Conservation (phyloP, 2,797 vertebrate species). For the Bovichtus diacanthus region DNA sequence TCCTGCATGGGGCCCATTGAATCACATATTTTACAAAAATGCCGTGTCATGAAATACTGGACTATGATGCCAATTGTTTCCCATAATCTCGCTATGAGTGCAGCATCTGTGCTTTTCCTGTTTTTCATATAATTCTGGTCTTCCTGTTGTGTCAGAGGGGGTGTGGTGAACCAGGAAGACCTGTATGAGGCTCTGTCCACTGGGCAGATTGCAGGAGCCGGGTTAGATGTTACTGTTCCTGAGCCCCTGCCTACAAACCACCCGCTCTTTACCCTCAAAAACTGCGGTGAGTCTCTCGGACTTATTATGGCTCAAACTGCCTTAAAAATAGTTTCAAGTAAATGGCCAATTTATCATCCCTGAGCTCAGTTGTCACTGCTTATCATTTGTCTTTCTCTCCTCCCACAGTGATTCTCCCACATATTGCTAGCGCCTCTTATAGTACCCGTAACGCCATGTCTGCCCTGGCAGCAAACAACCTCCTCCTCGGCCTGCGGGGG, state of each 20-base stretch:
- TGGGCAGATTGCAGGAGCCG: conserved; percentile 81
- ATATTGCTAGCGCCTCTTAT: conserved; percentile 88
- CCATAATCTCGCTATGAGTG: background rate
- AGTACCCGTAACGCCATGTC: conserved; percentile 89
- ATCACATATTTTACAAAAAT: background rate
- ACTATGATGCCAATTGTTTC: background rate
- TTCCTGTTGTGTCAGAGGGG: conserved; percentile 72
- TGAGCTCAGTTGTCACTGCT: background rate
- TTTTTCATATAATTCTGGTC: conserved; percentile 1
- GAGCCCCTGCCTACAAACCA: conserved; percentile 83
- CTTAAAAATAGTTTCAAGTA: background rate
- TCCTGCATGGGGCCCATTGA: too few relatives aligned
- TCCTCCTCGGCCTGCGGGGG: conserved; percentile 85
- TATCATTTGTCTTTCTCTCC: conserved; percentile 8
- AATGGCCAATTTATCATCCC: accelerated
- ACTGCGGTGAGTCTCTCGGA: conserved; percentile 78
- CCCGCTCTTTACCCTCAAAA: conserved; percentile 85
- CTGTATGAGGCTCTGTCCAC: conserved; percentile 82
- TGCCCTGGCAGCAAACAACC: conserved; percentile 86
- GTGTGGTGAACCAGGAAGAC: conserved; percentile 86
- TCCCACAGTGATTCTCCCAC: conserved; percentile 88
- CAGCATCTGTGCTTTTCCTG: background rate
- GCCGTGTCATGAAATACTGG: background rate
- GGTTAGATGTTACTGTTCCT: conserved; percentile 83
- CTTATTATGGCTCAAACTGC: background rate